Conservation (phyloP, 2,888 invertebrate genomes). For the Gryllus longicercus region DNA sequence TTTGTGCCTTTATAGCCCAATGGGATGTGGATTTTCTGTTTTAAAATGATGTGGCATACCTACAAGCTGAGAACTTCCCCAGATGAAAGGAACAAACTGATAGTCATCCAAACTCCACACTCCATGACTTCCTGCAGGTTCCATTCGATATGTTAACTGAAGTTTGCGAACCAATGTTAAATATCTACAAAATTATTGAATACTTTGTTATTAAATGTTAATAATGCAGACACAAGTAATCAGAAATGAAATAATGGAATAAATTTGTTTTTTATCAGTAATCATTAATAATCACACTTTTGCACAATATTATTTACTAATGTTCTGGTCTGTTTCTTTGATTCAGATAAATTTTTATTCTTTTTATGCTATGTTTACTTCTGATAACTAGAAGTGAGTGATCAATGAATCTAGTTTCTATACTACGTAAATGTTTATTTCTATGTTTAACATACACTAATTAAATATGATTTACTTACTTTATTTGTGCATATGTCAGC, state of each 20-base stretch:
- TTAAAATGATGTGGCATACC: constrained; percentile 50
- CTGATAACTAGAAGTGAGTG: no score
- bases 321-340: no score
- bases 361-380: no score
- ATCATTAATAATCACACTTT: neutral
- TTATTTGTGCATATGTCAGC: no score
- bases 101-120: constrained; percentile 99
- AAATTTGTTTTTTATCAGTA: neutral
- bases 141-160: constrained; percentile 92
- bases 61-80: constrained; percentile 96
- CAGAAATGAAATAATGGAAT: neutral
- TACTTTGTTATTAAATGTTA: no score
- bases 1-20: no score
- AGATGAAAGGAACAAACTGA: constrained; percentile 97
- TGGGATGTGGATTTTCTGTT: no score
- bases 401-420: no score
- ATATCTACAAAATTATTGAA: constrained; percentile 59
- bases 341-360: no score
- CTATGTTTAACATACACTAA: no score
- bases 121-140: constrained; percentile 98
- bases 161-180: constrained; percentile 76
- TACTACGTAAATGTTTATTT: no score
- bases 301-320: neutral
- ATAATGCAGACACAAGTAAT: neutral
- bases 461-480: no score